These are phyloP conservation scores for Sitta europaea DNA, from an alignment of 2,113 vertebrate genomes.

Conservation along the genomic window DNA sequence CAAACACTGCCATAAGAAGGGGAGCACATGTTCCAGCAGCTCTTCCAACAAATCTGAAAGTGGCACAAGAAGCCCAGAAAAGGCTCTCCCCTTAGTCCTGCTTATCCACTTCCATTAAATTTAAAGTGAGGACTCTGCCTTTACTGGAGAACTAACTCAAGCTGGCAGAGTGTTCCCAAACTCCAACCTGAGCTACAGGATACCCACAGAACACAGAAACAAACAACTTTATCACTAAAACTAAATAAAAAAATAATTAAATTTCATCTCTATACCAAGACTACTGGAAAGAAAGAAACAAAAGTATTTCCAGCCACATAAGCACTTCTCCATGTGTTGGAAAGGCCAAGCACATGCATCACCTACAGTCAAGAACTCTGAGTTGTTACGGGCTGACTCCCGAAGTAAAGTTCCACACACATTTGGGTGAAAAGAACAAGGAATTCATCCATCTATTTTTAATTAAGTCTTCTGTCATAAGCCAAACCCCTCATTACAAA, in stretches of 20 bases:
- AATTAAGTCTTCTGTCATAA: neutral
- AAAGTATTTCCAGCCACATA: neutral
- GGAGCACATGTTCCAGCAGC: neutral
- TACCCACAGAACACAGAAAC: neutral
- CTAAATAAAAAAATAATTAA: neutral
- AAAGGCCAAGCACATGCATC: neutral
- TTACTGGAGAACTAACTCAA: neutral
- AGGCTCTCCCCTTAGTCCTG: neutral
- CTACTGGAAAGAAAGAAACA: neutral
- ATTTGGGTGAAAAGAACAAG: neutral
- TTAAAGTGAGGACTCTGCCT: neutral
- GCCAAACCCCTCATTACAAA: neutral
- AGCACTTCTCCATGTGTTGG: neutral
- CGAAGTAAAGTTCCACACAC: neutral
- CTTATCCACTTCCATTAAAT: neutral
- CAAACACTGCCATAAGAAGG: fast-evolving
- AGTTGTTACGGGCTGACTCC: neutral
- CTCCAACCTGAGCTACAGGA: neutral
- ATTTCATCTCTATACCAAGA: neutral
- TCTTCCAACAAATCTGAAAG: neutral
- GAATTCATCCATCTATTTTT: neutral
- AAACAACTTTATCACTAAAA: neutral
- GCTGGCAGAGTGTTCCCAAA: neutral
- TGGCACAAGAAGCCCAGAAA: neutral
- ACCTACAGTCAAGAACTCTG: neutral